Percentiles rank a stretch among this genome's conserved stretches.
phyloP scores from a whole-genome alignment of 2,113 vertebrate species.

The Prionailurus viverrinus region DNA sequence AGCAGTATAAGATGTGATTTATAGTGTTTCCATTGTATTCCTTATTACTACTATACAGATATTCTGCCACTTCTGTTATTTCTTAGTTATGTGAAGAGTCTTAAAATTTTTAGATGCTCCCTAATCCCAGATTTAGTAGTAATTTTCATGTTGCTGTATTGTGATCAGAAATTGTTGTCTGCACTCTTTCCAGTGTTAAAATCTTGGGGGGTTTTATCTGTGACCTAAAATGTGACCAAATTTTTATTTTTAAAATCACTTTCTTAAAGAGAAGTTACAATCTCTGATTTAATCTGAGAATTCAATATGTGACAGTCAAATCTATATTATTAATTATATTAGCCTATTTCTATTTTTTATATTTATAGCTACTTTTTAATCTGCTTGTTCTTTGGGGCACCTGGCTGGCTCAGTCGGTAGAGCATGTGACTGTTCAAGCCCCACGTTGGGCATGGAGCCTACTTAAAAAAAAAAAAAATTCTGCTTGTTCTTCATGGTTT shows the following conservation, averaged over 20 bases:
- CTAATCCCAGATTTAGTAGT: neutral
- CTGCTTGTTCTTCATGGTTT: neutral
- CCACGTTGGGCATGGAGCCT: neutral
- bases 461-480: neutral
- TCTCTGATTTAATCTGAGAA: neutral
- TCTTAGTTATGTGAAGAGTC: neutral
- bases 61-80: neutral
- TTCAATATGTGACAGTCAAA: neutral
- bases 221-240: neutral
- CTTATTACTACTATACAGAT: neutral
- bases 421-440: neutral
- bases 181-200: neutral
- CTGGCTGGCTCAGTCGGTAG: neutral
- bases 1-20: neutral
- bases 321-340: neutral
- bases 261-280: neutral
- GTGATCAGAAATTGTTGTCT: neutral
- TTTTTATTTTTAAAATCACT: neutral
- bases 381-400: neutral
- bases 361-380: slow-evolving; percentile 17
- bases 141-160: neutral
- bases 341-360: neutral
- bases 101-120: neutral
- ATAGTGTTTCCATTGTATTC: neutral
- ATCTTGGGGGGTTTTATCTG: slow-evolving; percentile 11